Percentiles rank a stretch among this genome's conserved stretches.
Evolutionary conservation across 2,113 vertebrate species (phyloP).

Genomic region (Cryptotis parvus): DNA sequence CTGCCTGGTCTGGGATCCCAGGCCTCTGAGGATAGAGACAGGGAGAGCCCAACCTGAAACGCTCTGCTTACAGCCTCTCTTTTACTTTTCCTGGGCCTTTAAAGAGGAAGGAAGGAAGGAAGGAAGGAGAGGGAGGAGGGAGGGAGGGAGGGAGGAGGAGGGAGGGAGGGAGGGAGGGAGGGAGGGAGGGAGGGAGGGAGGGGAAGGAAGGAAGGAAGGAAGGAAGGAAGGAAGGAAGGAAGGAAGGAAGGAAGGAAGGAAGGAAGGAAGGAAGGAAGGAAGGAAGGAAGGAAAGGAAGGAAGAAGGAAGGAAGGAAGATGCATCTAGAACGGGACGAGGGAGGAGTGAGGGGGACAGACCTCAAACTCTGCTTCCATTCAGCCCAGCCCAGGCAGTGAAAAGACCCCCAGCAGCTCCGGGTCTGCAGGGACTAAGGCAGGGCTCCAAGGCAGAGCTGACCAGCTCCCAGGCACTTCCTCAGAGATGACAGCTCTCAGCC

Average conservation of each 20-base stretch:
- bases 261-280: too few species aligned
- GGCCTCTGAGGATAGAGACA: not conserved
- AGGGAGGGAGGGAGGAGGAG: not conserved
- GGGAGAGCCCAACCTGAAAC: not conserved
- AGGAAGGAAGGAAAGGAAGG: too few species aligned
- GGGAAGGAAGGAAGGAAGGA: too few species aligned
- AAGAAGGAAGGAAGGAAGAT: not conserved
- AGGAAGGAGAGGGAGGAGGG: not conserved
- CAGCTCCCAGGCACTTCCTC: not conserved
- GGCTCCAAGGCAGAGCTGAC: not conserved
- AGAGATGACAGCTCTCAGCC: not conserved
- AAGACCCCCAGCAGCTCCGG: not conserved
- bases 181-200: not conserved
- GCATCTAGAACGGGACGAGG: not conserved
- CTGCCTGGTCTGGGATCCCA: not conserved
- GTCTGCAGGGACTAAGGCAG: not conserved
- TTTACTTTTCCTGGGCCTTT: not conserved
- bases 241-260: too few species aligned
- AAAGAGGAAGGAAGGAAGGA: not conserved
- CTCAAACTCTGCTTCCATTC: not conserved
- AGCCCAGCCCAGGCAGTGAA: rapidly evolving
- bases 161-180: too few species aligned
- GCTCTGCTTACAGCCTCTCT: not conserved
- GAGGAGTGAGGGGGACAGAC: not conserved
- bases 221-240: too few species aligned